phyloP scores from a whole-genome alignment of 2,113 vertebrate genomes.

The Sclerurus mexicanus region DNA sequence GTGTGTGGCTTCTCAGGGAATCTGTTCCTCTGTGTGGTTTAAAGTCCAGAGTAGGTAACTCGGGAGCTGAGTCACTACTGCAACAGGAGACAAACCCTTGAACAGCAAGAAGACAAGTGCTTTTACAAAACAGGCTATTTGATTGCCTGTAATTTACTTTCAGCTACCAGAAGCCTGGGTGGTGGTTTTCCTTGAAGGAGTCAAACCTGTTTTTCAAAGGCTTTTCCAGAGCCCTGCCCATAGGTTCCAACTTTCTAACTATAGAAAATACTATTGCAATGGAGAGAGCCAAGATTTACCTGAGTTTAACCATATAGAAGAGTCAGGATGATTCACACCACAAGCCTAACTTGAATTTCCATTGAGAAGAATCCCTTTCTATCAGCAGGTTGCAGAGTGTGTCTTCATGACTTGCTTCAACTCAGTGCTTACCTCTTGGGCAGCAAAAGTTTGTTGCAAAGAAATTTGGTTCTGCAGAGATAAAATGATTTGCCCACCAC shows the following conservation, averaged over 20 bases:
- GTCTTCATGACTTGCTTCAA: not conserved
- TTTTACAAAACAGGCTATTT: not conserved
- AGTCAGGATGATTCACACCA: not conserved
- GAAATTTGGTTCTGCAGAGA: not conserved
- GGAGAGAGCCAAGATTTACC: not conserved
- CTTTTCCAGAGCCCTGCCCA: not conserved
- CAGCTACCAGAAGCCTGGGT: not conserved
- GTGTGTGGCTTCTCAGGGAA: not conserved
- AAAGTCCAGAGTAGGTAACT: accelerated
- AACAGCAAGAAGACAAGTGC: not conserved
- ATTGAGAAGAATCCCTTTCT: not conserved
- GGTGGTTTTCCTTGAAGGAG: conserved; percentile 28
- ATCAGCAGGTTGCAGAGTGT: not conserved
- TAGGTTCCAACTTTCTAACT: not conserved
- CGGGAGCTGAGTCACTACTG: not conserved
- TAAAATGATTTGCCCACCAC: not conserved
- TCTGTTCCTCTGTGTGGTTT: not conserved
- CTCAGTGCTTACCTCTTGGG: not conserved
- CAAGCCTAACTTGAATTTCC: conserved; percentile 11
- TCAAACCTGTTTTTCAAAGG: conserved; percentile 52
- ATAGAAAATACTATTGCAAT: not conserved
- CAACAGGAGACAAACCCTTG: not conserved
- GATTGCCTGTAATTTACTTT: not conserved
- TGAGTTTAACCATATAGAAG: not conserved
- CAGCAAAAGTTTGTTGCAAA: not conserved